Evolutionary conservation across 1,140 invertebrate species (phyloP).

Genomic region (Macrotrachela quadricornifera): DNA sequence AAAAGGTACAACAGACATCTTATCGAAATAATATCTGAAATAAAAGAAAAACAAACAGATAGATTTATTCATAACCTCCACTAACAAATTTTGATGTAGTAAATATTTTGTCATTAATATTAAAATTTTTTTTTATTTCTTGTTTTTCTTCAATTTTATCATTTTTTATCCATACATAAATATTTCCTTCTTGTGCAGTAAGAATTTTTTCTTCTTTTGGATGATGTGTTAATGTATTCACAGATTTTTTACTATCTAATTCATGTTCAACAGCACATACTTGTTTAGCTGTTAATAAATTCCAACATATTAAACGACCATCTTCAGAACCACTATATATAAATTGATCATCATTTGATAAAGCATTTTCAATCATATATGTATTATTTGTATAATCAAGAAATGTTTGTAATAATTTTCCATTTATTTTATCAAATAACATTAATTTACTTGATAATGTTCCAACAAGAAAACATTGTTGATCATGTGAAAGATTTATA

Average conservation of each 20-base stretch:
- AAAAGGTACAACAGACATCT: conserved; percentile 41
- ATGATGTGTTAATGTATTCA: neutral
- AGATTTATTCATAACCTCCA: no score
- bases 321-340: conserved; percentile 67
- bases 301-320: conserved; percentile 69
- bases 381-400: conserved; percentile 52
- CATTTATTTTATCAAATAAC: conserved; percentile 66
- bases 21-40: no score
- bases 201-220: conserved; percentile 5
- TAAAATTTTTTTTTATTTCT: no score
- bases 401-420: conserved; percentile 57
- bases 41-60: no score
- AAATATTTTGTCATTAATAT: no score
- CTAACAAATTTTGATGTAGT: no score
- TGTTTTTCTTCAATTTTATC: neutral
- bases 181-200: conserved; percentile 2
- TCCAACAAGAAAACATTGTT: conserved; percentile 60
- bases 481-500: conserved; percentile 32
- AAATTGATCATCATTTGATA: conserved; percentile 55
- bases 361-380: conserved; percentile 59
- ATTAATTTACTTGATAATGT: conserved; percentile 56
- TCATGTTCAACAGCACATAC: neutral
- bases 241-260: neutral
- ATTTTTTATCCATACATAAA: conserved; percentile 1
- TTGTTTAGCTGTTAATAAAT: conserved; percentile 38